These are phyloP conservation scores for Enhydra lutris DNA, from an alignment of 2,113 vertebrate genomes.

Conservation along the genomic window DNA sequence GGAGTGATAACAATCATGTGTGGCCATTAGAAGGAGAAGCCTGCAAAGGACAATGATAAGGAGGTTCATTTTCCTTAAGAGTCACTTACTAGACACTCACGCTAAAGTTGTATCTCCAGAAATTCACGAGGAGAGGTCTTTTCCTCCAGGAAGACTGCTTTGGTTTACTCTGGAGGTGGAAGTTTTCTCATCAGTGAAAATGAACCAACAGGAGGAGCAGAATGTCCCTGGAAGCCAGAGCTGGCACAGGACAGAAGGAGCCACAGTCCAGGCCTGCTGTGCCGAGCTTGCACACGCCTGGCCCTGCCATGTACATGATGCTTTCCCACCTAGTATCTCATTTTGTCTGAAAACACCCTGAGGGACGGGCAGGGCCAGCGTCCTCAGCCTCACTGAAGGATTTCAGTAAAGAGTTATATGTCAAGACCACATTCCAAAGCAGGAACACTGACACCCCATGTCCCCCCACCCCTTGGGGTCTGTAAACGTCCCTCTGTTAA, in stretches of 20 bases:
- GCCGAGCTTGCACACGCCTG: rapidly evolving
- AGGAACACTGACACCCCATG: rapidly evolving
- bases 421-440: background rate
- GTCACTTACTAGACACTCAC: background rate
- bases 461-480: rapidly evolving
- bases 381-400: background rate
- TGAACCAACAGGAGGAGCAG: background rate
- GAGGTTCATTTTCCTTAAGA: background rate
- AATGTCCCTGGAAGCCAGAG: rapidly evolving
- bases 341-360: background rate
- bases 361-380: background rate
- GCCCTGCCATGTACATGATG: background rate
- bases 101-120: rapidly evolving
- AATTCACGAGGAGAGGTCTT: background rate
- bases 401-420: background rate
- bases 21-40: background rate
- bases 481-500: background rate
- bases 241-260: background rate
- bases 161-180: rapidly evolving
- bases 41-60: background rate
- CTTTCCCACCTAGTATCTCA: background rate
- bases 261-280: rapidly evolving
- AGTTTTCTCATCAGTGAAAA: background rate
- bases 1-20: background rate
- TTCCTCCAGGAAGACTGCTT: background rate